Conservation (phyloP, 2,113 vertebrate genomes). For the Serranochromis macrocephalus region DNA sequence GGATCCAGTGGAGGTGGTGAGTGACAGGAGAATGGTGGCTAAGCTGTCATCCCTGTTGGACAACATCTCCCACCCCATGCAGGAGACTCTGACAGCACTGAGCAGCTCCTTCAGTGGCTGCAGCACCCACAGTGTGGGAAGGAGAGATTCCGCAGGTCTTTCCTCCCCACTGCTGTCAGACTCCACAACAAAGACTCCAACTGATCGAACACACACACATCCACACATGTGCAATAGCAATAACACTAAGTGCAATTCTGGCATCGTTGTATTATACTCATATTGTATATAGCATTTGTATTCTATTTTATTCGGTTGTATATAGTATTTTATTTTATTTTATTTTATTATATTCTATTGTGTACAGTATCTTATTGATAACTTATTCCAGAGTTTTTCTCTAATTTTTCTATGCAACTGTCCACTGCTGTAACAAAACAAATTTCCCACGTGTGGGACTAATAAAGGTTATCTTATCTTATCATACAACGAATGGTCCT, state of each 20-base stretch:
- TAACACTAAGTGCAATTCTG: neutral
- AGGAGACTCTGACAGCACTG: neutral
- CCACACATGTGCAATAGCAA: neutral
- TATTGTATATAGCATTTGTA: neutral
- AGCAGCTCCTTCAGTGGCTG: rapidly evolving
- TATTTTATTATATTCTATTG: neutral
- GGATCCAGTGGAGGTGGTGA: rapidly evolving
- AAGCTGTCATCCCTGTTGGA: neutral
- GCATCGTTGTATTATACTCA: neutral
- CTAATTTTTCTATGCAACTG: neutral
- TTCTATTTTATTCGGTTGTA: neutral
- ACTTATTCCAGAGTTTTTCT: neutral
- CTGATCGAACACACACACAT: neutral
- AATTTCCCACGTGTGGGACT: neutral
- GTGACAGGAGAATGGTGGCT: rapidly evolving
- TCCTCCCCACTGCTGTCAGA: rapidly evolving
- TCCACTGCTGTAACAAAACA: neutral
- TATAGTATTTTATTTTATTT: neutral
- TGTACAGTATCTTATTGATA: neutral
- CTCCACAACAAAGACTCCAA: neutral
- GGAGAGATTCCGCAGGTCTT: rapidly evolving
- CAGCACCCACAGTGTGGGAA: rapidly evolving
- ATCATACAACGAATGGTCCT: neutral
- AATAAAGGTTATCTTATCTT: neutral
- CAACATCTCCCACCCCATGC: neutral